phyloP scores from a whole-genome alignment of 2,797 vertebrate species.

The Cirrhinus mrigala region DNA sequence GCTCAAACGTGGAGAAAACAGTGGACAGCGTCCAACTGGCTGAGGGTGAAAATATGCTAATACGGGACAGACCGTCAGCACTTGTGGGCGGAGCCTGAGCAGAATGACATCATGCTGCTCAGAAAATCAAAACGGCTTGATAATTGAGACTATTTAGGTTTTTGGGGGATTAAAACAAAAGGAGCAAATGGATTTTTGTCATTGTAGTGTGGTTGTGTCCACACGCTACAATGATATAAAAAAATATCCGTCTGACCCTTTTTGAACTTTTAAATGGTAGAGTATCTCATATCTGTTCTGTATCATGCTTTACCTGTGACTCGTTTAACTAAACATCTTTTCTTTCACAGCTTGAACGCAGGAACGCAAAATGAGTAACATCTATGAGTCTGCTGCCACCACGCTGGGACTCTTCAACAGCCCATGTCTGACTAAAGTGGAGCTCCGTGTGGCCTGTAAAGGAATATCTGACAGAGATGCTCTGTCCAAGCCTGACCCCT shows the following conservation, averaged over 20 bases:
- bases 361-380: slow-evolving; percentile 92
- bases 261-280: background rate
- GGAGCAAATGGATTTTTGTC: too few species aligned
- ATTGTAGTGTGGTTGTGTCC: too few species aligned
- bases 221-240: background rate
- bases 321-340: background rate
- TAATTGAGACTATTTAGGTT: too few species aligned
- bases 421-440: slow-evolving; percentile 96
- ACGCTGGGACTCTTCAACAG: slow-evolving; percentile 98
- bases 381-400: slow-evolving; percentile 98
- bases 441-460: slow-evolving; percentile 93
- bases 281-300: background rate
- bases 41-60: too few species aligned
- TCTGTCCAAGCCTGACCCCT: slow-evolving; percentile 97
- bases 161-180: too few species aligned
- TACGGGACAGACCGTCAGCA: too few species aligned
- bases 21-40: too few species aligned
- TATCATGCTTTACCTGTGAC: background rate
- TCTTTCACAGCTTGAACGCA: slow-evolving; percentile 57
- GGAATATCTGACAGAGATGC: slow-evolving; percentile 97
- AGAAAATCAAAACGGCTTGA: too few species aligned
- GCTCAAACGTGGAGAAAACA: too few species aligned
- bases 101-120: too few species aligned
- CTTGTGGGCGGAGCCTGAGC: too few species aligned
- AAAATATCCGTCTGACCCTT: background rate